Conservation (phyloP, 2,888 invertebrate species). For the Drosophila testacea region DNA sequence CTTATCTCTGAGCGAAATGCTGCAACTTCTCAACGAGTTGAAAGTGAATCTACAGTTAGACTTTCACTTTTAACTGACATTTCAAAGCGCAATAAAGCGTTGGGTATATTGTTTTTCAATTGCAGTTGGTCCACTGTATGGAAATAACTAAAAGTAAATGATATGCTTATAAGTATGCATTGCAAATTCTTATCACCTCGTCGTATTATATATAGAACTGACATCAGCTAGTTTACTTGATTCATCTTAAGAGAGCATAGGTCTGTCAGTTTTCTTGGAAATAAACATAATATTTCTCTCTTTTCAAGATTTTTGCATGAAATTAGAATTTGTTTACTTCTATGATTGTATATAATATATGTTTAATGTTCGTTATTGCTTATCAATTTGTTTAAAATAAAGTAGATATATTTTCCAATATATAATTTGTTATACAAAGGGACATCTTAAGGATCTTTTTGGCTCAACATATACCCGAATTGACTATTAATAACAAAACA, state of each 20-base stretch:
- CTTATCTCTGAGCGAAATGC: slow-evolving; percentile 10
- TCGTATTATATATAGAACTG: neutral
- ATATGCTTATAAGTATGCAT: neutral
- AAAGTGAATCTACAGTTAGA: slow-evolving; percentile 27
- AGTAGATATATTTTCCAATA: too few species aligned
- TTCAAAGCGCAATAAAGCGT: neutral
- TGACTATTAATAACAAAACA: slow-evolving; percentile 20
- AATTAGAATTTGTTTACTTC: neutral
- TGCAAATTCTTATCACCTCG: too few species aligned
- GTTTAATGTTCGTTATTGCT: neutral
- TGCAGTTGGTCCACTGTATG: neutral
- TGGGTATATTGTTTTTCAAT: neutral
- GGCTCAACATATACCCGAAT: slow-evolving; percentile 2
- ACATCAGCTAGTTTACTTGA: neutral
- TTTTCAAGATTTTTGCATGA: too few species aligned
- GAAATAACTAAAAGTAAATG: neutral
- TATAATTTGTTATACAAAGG: too few species aligned
- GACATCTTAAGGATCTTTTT: neutral
- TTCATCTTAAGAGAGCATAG: neutral
- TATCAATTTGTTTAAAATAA: neutral
- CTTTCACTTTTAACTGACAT: slow-evolving; percentile 38
- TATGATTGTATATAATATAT: neutral
- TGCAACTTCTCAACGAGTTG: slow-evolving; percentile 16
- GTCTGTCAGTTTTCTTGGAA: too few species aligned
- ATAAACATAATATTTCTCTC: too few species aligned